Base-by-base conservation (phyloP, 2,888 invertebrate genomes). In the Diachrysia chrysitis region DNA sequence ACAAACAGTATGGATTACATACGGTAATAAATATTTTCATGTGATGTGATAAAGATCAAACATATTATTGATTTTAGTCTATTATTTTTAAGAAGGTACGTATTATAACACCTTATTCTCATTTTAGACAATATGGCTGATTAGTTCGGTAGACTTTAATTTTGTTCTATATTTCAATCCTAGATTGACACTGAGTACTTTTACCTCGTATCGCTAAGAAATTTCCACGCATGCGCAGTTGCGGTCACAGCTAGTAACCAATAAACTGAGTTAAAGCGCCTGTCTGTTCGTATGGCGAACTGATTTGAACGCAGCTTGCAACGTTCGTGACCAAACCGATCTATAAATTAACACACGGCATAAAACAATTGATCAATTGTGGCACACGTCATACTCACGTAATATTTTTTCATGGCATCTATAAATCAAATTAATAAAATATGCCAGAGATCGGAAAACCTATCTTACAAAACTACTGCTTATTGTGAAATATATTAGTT, bases 1-100 rank as follows among this genome's bases (percentile, higher is more conserved):
- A 80, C 78, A 70, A 73, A 67, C 65, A 69, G 65, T 67, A 73
- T 73, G 70, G 68, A 70, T 69, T 80, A 79, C 61, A 51, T 10
- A 51, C 12, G 21, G 12, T 51, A 19, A 21, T 51, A 21, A 51
- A 21, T 51, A 21, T 51, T 51, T 51, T 19, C 19, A 21, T n/a
- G 4, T n/a, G 42, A n/a, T 4, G n/a, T 2, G n/a, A 16, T 42
- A 16, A 42, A n/a, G 42, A 5, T n/a, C 42, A 32, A 32, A 32
- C 10, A 10, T 10, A 32, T 10, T 10, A 25, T 5, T 29, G 1
- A 9, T 32, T 32, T 10, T 9, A 32, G 32, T 32, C 9, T 32
- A 10, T 32, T 10, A 32, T 32, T n/a, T n/a, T n/a, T n/a, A n/a
- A 32, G 10, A 32, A 32, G 32, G 32, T 10, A 32, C 10, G 2